Percentiles rank a stretch among this genome's conserved stretches.
These are phyloP conservation scores for Cyanoderma ruficeps DNA, from an alignment of 2,113 vertebrate species.

Conservation along the genomic window DNA sequence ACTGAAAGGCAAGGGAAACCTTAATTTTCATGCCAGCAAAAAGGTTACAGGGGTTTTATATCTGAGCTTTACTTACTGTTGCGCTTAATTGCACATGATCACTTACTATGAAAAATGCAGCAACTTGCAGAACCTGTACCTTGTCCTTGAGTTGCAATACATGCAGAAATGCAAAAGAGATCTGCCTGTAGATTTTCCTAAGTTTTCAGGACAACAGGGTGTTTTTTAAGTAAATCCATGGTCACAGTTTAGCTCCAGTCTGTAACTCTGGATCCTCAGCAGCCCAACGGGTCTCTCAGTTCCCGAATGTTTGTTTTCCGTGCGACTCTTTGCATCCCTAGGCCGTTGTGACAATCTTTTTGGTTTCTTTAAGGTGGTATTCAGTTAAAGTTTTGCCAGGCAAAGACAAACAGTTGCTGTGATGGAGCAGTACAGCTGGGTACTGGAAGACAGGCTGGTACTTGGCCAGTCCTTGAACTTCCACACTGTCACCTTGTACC, in stretches of 20 bases:
- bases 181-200: neutral
- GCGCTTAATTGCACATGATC: neutral
- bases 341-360: neutral
- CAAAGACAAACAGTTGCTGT: neutral
- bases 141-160: neutral
- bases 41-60: neutral
- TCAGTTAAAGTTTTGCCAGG: neutral
- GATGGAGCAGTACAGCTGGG: fast-evolving
- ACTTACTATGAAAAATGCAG: neutral
- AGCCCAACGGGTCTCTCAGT: neutral
- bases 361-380: neutral
- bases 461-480: neutral
- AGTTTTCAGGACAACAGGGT: neutral
- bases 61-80: conserved; percentile 6
- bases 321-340: neutral
- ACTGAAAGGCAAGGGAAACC: neutral
- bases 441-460: neutral
- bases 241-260: neutral
- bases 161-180: neutral
- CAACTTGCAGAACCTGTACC: neutral
- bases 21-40: neutral
- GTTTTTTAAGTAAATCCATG: neutral
- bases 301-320: neutral
- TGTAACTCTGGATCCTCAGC: neutral
- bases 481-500: neutral